Percentiles rank a stretch among this genome's conserved stretches.
phyloP scores from a whole-genome alignment of 2,888 invertebrate species.

The Gerris lacustris region DNA sequence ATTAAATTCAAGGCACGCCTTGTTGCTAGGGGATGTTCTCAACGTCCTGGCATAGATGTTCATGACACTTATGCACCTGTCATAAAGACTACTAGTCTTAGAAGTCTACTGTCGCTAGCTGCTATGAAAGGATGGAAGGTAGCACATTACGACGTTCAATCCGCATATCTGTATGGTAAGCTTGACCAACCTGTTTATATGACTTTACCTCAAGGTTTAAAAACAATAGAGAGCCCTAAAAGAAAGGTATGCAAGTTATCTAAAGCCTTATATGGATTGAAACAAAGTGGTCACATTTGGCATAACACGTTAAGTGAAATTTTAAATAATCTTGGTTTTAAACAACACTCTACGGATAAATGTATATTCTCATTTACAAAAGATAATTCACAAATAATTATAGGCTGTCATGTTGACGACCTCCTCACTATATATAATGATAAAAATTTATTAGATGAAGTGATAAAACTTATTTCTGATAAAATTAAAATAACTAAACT shows the following conservation, averaged over 20 bases:
- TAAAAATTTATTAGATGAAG: background rate
- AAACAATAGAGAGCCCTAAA: background rate
- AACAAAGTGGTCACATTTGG: background rate
- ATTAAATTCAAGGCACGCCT: background rate
- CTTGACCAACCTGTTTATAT: background rate
- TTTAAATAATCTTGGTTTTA: background rate
- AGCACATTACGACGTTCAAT: background rate
- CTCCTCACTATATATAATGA: background rate
- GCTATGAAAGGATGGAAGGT: background rate
- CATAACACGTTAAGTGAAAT: background rate
- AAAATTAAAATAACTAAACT: background rate
- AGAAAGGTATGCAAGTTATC: background rate
- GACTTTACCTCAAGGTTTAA: background rate
- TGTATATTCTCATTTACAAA: background rate
- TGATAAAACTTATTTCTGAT: background rate
- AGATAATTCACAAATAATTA: background rate
- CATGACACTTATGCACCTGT: background rate
- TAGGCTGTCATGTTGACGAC: background rate
- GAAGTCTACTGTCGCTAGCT: background rate
- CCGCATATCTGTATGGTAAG: background rate
- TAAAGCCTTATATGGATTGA: background rate
- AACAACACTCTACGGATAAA: background rate
- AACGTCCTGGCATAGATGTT: background rate
- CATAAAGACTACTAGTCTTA: background rate
- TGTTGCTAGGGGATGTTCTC: background rate